Evolutionary conservation across 1,140 invertebrate species (phyloP).

Genomic region (Psix sp.): DNA sequence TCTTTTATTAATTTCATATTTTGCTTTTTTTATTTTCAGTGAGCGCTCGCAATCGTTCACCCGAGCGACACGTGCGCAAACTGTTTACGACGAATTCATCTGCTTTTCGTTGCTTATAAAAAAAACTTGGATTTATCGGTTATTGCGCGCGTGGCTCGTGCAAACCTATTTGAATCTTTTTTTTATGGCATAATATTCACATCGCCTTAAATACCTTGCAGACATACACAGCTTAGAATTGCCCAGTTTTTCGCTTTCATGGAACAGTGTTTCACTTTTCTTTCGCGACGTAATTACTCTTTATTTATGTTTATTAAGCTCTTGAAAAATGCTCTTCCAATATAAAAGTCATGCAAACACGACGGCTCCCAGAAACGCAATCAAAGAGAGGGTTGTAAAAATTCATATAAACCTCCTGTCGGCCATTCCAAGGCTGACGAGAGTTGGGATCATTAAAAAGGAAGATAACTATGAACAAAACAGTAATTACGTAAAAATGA

Average conservation of each 20-base stretch:
- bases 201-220: constrained; percentile 30
- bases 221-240: constrained; percentile 43
- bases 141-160: constrained; percentile 1
- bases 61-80: constrained; percentile 3
- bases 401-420: not conserved
- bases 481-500: too few species aligned
- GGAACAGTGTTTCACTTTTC: constrained; percentile 14
- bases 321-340: constrained; percentile 40
- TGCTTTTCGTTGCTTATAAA: constrained; percentile 7
- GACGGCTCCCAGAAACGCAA: constrained; percentile 24
- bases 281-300: constrained; percentile 24
- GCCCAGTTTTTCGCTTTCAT: constrained; percentile 30
- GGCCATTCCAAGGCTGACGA: constrained; percentile 12
- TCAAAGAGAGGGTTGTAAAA: constrained; percentile 15
- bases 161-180: constrained; percentile 12
- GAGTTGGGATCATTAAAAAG: constrained; percentile 43
- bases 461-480: too few species aligned
- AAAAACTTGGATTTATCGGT: constrained; percentile 13
- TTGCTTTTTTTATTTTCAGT: constrained; percentile 25
- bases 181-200: constrained; percentile 16
- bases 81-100: constrained; percentile 2
- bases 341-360: constrained; percentile 51
- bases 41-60: constrained; percentile 11
- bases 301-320: constrained; percentile 48
- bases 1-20: constrained; percentile 4